Percentiles rank a stretch among this genome's conserved stretches.
These are phyloP conservation scores for Fistularia commersonii DNA, from an alignment of 2,797 vertebrate species.

Conservation along the genomic window DNA sequence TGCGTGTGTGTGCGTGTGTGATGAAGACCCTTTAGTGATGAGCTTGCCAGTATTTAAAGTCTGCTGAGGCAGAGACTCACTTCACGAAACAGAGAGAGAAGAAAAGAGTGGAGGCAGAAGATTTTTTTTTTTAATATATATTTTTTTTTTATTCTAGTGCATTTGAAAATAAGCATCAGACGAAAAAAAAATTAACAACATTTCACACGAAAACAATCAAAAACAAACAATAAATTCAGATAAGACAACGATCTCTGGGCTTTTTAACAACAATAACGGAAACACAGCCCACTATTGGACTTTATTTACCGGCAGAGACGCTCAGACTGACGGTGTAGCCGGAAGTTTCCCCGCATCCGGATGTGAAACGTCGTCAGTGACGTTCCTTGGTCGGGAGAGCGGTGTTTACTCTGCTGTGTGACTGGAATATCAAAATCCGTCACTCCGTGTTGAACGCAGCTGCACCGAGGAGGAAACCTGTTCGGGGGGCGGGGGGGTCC, in stretches of 20 bases:
- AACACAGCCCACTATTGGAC: neutral
- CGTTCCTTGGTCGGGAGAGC: constrained; percentile 69
- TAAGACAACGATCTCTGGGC: constrained; percentile 2
- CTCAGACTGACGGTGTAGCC: neutral
- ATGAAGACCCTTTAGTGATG: constrained; percentile 13
- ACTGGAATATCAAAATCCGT: constrained; percentile 69
- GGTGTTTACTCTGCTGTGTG: constrained; percentile 68
- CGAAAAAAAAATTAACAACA: neutral
- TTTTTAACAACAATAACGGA: constrained; percentile 15
- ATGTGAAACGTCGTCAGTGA: constrained; percentile 58
- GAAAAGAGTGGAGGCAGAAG: constrained; percentile 16
- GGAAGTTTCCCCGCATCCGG: constrained; percentile 1
- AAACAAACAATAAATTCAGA: too few species aligned
- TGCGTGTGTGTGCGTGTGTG: constrained; percentile 19
- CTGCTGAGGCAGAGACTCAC: constrained; percentile 6
- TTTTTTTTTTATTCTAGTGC: constrained; percentile 41
- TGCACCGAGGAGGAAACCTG: constrained; percentile 57
- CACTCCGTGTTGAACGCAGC: constrained; percentile 46
- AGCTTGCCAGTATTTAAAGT: constrained; percentile 7
- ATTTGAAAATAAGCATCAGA: neutral
- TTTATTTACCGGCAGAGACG: constrained; percentile 7
- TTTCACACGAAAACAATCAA: too few species aligned
- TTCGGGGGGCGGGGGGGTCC: too few species aligned
- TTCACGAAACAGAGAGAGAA: too few species aligned
- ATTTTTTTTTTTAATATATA: constrained; percentile 3